Percentiles rank a stretch among this genome's conserved stretches.
Conservation (phyloP, 2,797 vertebrate genomes). For the Oreonectes daqikongensis region DNA sequence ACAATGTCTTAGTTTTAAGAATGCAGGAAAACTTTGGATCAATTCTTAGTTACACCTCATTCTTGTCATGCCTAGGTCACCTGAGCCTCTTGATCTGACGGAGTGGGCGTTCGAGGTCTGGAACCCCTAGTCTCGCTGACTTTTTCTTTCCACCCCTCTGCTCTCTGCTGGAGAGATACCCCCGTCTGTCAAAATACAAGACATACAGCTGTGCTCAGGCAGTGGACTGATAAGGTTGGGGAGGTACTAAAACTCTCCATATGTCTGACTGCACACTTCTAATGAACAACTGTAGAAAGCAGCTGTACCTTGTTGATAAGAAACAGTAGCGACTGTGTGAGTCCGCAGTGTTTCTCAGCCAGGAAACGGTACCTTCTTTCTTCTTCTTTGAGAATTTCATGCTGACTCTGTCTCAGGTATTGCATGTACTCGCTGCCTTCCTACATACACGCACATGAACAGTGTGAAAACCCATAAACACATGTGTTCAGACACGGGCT, state of each 20-base stretch:
- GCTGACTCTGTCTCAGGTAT: slow-evolving; percentile 89
- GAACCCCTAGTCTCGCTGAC: slow-evolving; percentile 75
- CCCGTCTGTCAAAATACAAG: slow-evolving; percentile 68
- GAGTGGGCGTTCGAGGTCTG: slow-evolving; percentile 71
- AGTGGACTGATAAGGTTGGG: slow-evolving; percentile 16
- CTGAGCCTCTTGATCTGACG: slow-evolving; percentile 71
- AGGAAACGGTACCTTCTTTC: slow-evolving; percentile 94
- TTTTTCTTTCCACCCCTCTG: slow-evolving; percentile 79
- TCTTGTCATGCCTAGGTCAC: slow-evolving; percentile 52
- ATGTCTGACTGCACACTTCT: slow-evolving; percentile 68
- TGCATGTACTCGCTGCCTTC: slow-evolving; percentile 89
- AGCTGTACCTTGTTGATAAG: slow-evolving; percentile 77
- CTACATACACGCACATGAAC: slow-evolving; percentile 59
- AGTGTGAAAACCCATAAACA: slow-evolving; percentile 19
- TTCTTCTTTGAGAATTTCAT: slow-evolving; percentile 90
- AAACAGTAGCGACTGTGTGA: slow-evolving; percentile 77
- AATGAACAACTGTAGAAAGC: slow-evolving; percentile 73
- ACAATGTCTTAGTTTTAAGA: too few species aligned
- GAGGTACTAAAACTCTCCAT: slow-evolving; percentile 5
- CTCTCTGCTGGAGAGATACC: slow-evolving; percentile 74
- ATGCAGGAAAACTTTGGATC: too few species aligned
- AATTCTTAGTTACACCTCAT: background rate
- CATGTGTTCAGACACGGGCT: slow-evolving; percentile 8
- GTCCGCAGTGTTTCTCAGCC: slow-evolving; percentile 90
- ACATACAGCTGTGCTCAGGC: background rate